phyloP scores from a whole-genome alignment of 2,888 invertebrate genomes.

The Sphecodes monilicornis region DNA sequence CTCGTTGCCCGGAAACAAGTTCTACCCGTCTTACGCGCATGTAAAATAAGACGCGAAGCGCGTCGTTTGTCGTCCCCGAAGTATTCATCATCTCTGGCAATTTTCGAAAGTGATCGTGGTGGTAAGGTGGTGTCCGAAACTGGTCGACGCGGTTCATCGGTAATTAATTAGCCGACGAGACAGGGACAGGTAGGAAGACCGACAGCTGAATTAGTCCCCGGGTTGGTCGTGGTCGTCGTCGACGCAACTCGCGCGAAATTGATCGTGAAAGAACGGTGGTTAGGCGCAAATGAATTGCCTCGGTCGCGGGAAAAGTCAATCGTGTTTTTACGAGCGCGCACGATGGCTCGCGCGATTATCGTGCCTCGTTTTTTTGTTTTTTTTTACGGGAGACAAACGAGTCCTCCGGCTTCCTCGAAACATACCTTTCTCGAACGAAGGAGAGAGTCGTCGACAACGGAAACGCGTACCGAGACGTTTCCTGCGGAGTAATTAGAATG shows the following conservation, averaged over 20 bases:
- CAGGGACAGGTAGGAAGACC: not conserved
- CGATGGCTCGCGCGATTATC: not conserved
- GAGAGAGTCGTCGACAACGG: not conserved
- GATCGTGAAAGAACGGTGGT: conserved; percentile 24
- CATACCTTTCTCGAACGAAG: not conserved
- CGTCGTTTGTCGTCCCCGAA: not conserved
- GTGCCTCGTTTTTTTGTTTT: not conserved
- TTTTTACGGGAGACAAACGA: not conserved
- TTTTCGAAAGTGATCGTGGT: not conserved
- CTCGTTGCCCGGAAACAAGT: not conserved
- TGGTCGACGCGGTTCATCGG: conserved; percentile 8
- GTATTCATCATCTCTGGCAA: not conserved
- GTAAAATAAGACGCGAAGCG: not conserved
- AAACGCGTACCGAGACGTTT: conserved; percentile 2
- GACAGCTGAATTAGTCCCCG: not conserved
- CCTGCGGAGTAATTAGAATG: not conserved
- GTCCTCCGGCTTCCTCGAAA: not conserved
- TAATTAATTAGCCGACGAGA: conserved; percentile 32
- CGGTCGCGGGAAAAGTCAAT: conserved; percentile 17
- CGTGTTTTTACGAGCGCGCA: not conserved
- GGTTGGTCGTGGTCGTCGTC: not conserved
- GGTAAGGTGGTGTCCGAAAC: not conserved
- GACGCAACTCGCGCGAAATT: conserved; percentile 13
- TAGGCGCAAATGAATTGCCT: conserved; percentile 27
- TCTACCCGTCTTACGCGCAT: not conserved